These are phyloP conservation scores for Poliocrania exsul DNA, from an alignment of 2,797 vertebrate species.

Conservation along the genomic window DNA sequence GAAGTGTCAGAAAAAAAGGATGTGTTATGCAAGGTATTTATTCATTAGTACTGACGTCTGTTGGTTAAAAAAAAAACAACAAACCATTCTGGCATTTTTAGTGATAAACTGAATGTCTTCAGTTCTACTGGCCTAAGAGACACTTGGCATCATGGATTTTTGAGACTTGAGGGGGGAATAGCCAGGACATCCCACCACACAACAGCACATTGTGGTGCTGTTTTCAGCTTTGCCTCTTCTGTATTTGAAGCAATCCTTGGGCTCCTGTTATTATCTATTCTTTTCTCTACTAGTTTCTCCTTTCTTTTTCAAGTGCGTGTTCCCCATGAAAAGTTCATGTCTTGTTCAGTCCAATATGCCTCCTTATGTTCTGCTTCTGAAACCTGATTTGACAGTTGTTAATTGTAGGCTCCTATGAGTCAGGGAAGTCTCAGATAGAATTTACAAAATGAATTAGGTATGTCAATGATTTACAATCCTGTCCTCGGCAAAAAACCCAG, in stretches of 20 bases:
- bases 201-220: fast-evolving
- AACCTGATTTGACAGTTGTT: neutral
- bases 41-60: neutral
- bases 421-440: neutral
- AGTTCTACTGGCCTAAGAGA: neutral
- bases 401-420: neutral
- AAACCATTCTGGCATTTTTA: neutral
- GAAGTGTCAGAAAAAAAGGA: neutral
- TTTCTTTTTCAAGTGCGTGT: neutral
- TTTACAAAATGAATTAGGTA: neutral
- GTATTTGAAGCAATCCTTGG: neutral
- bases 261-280: neutral
- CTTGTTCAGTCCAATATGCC: neutral
- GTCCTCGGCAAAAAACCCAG: neutral
- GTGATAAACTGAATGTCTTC: neutral
- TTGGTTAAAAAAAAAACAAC: neutral
- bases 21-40: neutral
- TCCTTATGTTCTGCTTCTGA: neutral
- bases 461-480: neutral
- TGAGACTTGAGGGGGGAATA: neutral
- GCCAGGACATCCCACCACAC: neutral
- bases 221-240: neutral
- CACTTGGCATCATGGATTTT: neutral
- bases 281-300: neutral
- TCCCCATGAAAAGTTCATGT: neutral